Base-by-base conservation (phyloP, 1,140 invertebrate species). In the Drosophila cardini region DNA sequence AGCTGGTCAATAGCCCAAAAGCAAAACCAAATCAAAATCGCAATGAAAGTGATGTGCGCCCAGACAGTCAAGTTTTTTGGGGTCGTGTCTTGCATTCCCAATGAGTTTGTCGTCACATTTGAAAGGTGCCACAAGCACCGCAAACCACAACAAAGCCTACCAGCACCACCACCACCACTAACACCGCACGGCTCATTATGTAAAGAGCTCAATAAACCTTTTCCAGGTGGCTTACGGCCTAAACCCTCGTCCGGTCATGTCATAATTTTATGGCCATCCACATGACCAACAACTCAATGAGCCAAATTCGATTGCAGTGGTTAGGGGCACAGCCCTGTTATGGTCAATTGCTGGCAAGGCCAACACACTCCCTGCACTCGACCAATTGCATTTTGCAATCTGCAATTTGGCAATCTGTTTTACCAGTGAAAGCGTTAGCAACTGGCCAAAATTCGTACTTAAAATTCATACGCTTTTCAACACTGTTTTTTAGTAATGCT, bases 141-240 rank as follows among this genome's bases (percentile, higher is more conserved):
- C n/a, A 30, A 30, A 40, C 11, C 34, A 16, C 40, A 10, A 15
- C 48, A 58, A 32, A 26, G 21, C 21, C 21, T 26, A 53, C 48
- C 26, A 45, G 43, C 6, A 34, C 46, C 34, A 6, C 11, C 15
- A 40, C 13, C 34, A 15, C 40, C n/a, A n/a, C n/a, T n/a, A 10
- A 15, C 46, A 58, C 15, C 11, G 9, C 7, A n/a, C 5, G 10
- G 36, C 76, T 74, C 84, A 83, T 87, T 87, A 89, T 83, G 76
- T 80, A 87, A 87, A 52, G 75, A 67, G 78, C 56, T 36, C 45
- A 87, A 87, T 78, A 87, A 87, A 87, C 83, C 72, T 62, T 72
- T 83, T 77, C 50, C 76, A 77, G 83, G 74, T 68, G 46, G 46
- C 16, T 57, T 21, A 45, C 50, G 13, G 34, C 30, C 32, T 32